A percentile compares a stretch with the other conserved stretches of the same genome.
These are phyloP conservation scores for Pteromalus puparum DNA, from an alignment of 1,140 invertebrate species.

Conservation along the genomic window DNA sequence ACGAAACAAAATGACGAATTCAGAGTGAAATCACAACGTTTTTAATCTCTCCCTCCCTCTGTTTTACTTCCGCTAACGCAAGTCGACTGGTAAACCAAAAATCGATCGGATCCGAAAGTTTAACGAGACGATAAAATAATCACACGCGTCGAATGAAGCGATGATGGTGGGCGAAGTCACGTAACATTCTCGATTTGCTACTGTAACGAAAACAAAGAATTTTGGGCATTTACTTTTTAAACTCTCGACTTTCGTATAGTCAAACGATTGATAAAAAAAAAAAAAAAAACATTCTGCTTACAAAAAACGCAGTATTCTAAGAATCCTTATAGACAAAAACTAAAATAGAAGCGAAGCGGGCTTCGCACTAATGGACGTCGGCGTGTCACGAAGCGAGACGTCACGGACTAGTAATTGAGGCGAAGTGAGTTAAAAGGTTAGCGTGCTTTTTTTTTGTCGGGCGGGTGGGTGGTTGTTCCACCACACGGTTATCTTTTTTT, in stretches of 20 bases:
- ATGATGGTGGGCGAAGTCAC: slow-evolving; percentile 71
- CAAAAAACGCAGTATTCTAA: background rate
- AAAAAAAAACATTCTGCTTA: background rate
- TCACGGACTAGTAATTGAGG: slow-evolving; percentile 22
- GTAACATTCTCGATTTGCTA: slow-evolving; percentile 51
- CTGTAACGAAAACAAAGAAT: background rate
- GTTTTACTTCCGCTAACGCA: background rate
- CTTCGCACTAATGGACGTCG: slow-evolving; percentile 41
- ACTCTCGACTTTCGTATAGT: background rate
- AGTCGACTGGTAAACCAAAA: slow-evolving; percentile 32
- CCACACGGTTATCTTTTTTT: background rate
- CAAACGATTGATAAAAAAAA: background rate
- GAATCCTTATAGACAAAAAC: slow-evolving; percentile 10
- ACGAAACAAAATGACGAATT: slow-evolving; percentile 42
- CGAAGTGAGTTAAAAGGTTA: background rate
- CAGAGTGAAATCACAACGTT: slow-evolving; percentile 3
- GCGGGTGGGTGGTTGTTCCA: slow-evolving; percentile 22
- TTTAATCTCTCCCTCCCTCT: background rate
- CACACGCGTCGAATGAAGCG: background rate
- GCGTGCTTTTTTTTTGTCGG: background rate
- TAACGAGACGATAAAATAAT: background rate
- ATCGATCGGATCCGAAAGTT: background rate
- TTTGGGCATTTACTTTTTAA: background rate
- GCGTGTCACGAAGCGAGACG: background rate
- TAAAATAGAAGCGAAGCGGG: slow-evolving; percentile 24